These are phyloP conservation scores for Augochlora pura DNA, from an alignment of 1,140 invertebrate species.

Conservation along the genomic window DNA sequence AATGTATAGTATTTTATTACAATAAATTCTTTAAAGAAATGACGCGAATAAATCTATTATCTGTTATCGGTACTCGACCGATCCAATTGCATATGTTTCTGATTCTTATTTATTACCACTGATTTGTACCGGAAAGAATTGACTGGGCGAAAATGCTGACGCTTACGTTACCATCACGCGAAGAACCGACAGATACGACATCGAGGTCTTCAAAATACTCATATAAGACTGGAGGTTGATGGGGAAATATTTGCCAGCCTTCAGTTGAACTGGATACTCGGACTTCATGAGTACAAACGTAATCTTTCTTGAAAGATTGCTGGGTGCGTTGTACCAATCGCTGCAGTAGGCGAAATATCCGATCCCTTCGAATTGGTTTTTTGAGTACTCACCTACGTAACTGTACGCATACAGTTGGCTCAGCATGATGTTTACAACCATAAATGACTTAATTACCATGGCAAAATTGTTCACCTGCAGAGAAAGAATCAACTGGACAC, in stretches of 20 bases:
- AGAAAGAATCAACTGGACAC: conserved; percentile 50
- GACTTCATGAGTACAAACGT: conserved; percentile 32
- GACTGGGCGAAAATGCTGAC: no score
- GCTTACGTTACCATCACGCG: conserved; percentile 49
- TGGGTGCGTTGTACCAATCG: conserved; percentile 38
- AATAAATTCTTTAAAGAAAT: no score
- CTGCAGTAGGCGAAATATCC: conserved; percentile 28
- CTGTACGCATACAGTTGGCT: conserved; percentile 40
- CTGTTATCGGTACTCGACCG: no score
- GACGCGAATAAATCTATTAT: no score
- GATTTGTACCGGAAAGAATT: no score
- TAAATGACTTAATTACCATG: conserved; percentile 23
- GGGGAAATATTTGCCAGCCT: conserved; percentile 31
- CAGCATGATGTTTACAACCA: conserved; percentile 13
- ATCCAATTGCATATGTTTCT: conserved; percentile 1
- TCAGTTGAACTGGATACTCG: conserved; percentile 25
- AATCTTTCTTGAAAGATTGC: conserved; percentile 3
- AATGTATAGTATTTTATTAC: no score
- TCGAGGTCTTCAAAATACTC: conserved; percentile 53
- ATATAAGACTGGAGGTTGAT: conserved; percentile 50
- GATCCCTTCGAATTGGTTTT: conserved; percentile 42
- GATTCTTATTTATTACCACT: neutral
- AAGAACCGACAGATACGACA: conserved; percentile 53
- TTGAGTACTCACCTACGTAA: conserved; percentile 48
- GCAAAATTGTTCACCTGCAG: conserved; percentile 2